These are phyloP conservation scores for Caenorhabditis japonica DNA, from an alignment of 2,888 invertebrate species.

Conservation along the genomic window DNA sequence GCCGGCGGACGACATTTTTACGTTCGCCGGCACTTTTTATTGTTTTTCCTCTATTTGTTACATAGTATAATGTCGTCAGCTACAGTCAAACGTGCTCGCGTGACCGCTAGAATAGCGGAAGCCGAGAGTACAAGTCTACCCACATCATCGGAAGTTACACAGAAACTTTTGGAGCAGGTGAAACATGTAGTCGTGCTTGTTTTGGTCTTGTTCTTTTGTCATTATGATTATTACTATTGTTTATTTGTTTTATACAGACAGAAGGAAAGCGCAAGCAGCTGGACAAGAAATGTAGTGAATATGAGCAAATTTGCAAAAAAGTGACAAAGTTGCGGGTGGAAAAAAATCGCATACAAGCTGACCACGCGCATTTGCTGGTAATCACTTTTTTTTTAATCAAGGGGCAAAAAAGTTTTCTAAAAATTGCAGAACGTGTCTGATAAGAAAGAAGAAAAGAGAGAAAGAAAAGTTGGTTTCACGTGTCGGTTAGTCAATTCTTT, in stretches of 20 bases:
- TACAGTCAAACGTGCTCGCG: slow-evolving; percentile 45
- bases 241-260: slow-evolving; percentile 40
- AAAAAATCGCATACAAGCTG: slow-evolving; percentile 17
- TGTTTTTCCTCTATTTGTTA: slow-evolving; percentile 10
- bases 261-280: slow-evolving; percentile 49
- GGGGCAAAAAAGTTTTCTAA: background rate
- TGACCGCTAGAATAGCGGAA: slow-evolving; percentile 47
- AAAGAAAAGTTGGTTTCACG: too few species aligned
- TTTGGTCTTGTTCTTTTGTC: too few species aligned
- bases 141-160: slow-evolving; percentile 46
- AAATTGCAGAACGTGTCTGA: too few species aligned
- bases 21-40: slow-evolving; percentile 31
- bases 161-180: slow-evolving; percentile 43
- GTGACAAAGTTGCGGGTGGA: slow-evolving; percentile 30
- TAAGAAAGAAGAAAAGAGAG: too few species aligned
- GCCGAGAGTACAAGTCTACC: slow-evolving; percentile 46
- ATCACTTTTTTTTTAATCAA: background rate
- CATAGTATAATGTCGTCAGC: slow-evolving; percentile 24
- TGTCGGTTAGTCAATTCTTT: too few species aligned
- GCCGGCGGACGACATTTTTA: slow-evolving; percentile 47
- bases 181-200: too few species aligned
- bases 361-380: slow-evolving; percentile 20
- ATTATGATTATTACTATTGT: too few species aligned
- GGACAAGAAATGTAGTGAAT: slow-evolving; percentile 52
- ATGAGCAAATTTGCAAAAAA: slow-evolving; percentile 49